Conservation (phyloP, 2,888 invertebrate genomes). For the Pasiphila rectangulata region DNA sequence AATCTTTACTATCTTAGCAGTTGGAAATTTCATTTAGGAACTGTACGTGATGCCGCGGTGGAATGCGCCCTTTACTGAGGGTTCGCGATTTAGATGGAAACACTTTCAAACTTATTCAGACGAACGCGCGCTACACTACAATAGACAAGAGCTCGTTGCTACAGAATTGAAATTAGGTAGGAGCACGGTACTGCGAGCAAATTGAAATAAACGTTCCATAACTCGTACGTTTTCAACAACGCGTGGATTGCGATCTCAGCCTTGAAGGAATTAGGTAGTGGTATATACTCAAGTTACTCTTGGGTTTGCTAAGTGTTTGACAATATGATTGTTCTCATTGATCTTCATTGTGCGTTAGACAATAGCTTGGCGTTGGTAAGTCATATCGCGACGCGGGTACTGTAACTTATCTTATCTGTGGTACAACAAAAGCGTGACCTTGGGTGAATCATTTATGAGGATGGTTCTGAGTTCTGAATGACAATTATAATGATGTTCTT, state of each 20-base stretch:
- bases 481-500: constrained; percentile 34
- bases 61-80: constrained; percentile 62
- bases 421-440: constrained; percentile 47
- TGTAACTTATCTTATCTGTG: background rate
- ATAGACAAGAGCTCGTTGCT: constrained; percentile 59
- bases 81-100: constrained; percentile 55
- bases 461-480: constrained; percentile 20
- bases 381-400: constrained; percentile 31
- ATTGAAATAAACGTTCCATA: constrained; percentile 62
- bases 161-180: constrained; percentile 68
- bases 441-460: constrained; percentile 50
- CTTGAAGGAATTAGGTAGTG: constrained; percentile 46
- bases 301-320: constrained; percentile 34
- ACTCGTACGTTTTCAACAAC: constrained; percentile 50
- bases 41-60: constrained; percentile 66
- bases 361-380: constrained; percentile 47
- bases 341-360: constrained; percentile 51
- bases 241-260: constrained; percentile 39
- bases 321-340: constrained; percentile 46
- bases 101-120: constrained; percentile 61
- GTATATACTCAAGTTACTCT: constrained; percentile 37
- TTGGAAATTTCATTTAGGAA: constrained; percentile 73
- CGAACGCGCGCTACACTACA: constrained; percentile 53
- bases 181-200: constrained; percentile 51
- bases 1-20: constrained; percentile 55